These are phyloP conservation scores for Galaxea fascicularis DNA, from an alignment of 92 coral and sea anemone genomes.

Conservation along the genomic window DNA sequence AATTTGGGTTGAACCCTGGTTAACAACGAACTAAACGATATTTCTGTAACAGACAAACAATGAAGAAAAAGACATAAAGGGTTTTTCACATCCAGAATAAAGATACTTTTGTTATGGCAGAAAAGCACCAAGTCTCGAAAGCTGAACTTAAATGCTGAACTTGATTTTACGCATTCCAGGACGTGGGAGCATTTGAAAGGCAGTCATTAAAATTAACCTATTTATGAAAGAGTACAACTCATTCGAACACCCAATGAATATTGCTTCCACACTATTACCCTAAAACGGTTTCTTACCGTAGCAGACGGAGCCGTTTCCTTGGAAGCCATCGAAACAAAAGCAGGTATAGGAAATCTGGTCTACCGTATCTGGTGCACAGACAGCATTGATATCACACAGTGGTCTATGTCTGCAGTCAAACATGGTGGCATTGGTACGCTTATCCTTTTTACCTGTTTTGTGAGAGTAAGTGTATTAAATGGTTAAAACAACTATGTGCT, in stretches of 20 bases:
- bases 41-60: too few species aligned
- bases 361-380: background rate
- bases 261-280: background rate
- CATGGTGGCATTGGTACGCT: background rate
- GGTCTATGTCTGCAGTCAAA: conserved; percentile 16
- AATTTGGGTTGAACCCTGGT: background rate
- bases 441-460: conserved; percentile 4
- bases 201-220: background rate
- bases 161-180: too few species aligned
- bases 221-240: too few species aligned
- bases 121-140: too few species aligned
- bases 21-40: background rate
- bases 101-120: too few species aligned
- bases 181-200: too few species aligned
- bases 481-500: background rate
- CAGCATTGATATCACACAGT: conserved; percentile 24
- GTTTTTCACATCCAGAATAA: too few species aligned
- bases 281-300: background rate
- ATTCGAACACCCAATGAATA: too few species aligned
- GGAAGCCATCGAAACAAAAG: conserved; percentile 27
- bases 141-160: too few species aligned
- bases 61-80: too few species aligned
- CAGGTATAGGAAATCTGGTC: conserved; percentile 1
- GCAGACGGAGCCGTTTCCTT: conserved; percentile 36
- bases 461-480: background rate